Conservation (phyloP, 2,113 vertebrate species). For the Turnix velox region DNA sequence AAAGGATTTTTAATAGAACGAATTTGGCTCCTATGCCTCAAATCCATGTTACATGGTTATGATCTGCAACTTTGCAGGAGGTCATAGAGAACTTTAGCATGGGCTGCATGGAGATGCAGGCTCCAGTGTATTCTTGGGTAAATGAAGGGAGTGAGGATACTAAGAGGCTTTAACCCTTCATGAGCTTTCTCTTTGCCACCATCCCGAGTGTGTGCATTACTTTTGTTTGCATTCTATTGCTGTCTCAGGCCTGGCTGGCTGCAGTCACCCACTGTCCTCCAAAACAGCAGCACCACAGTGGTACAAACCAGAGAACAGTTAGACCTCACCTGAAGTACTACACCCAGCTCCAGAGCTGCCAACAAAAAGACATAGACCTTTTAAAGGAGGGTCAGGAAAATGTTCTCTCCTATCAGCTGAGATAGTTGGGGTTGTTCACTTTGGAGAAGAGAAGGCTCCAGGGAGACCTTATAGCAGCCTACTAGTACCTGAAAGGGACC, state of each 20-base stretch:
- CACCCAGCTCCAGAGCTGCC: neutral
- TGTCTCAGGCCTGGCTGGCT: neutral
- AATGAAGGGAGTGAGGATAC: neutral
- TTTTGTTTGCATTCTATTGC: neutral
- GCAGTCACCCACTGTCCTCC: neutral
- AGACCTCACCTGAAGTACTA: neutral
- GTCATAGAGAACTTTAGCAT: neutral
- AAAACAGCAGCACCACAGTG: neutral
- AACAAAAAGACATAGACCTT: neutral
- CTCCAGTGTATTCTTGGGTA: neutral
- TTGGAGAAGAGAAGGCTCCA: neutral
- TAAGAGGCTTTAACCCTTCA: neutral
- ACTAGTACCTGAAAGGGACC: neutral
- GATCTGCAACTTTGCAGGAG: neutral
- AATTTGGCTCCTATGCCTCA: neutral
- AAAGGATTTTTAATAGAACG: neutral
- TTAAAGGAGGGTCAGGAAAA: neutral
- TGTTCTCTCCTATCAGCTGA: neutral
- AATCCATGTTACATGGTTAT: neutral
- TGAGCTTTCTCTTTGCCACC: neutral
- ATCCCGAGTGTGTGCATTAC: neutral
- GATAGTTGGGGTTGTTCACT: neutral
- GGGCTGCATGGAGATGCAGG: fast-evolving
- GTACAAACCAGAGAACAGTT: neutral
- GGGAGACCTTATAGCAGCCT: neutral